These are phyloP conservation scores for Orientallactaga bullata DNA, from an alignment of 2,113 vertebrate species.

Conservation along the genomic window DNA sequence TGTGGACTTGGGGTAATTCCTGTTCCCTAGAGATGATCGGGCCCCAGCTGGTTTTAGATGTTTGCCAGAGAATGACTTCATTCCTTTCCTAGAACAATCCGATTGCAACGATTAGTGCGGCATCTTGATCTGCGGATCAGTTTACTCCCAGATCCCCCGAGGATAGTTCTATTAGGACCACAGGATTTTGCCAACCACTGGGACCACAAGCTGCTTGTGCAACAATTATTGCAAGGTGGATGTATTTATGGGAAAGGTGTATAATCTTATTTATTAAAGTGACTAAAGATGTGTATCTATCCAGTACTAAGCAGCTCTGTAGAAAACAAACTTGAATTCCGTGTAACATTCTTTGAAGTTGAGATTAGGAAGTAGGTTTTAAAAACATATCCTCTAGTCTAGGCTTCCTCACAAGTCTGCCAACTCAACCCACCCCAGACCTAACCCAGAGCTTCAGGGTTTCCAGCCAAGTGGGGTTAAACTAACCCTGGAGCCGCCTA, in stretches of 20 bases:
- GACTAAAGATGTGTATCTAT: not conserved
- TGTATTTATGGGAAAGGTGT: slow-evolving; percentile 73
- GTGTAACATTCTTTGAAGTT: slow-evolving; percentile 5
- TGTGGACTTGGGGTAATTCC: not conserved
- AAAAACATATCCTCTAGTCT: not conserved
- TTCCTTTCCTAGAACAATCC: not conserved
- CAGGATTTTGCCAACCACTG: slow-evolving; percentile 78
- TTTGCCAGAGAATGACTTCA: slow-evolving; percentile 22
- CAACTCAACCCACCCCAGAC: slow-evolving; percentile 7
- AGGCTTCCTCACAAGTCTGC: not conserved
- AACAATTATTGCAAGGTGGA: slow-evolving; percentile 82
- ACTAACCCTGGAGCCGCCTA: not conserved
- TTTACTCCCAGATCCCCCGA: slow-evolving; percentile 60
- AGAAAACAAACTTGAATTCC: slow-evolving; percentile 38
- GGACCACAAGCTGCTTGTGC: slow-evolving; percentile 76
- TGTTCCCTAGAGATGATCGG: not conserved
- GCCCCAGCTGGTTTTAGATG: not conserved
- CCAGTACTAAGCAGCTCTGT: not conserved
- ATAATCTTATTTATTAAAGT: slow-evolving; percentile 81
- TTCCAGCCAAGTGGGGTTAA: not conserved
- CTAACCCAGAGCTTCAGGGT: not conserved
- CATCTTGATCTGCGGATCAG: slow-evolving; percentile 55
- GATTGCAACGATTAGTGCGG: slow-evolving; percentile 64
- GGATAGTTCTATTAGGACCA: slow-evolving; percentile 79
- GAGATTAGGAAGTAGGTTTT: slow-evolving; percentile 30